Conservation (phyloP, 2,888 invertebrate species). For the Carcina quercana region DNA sequence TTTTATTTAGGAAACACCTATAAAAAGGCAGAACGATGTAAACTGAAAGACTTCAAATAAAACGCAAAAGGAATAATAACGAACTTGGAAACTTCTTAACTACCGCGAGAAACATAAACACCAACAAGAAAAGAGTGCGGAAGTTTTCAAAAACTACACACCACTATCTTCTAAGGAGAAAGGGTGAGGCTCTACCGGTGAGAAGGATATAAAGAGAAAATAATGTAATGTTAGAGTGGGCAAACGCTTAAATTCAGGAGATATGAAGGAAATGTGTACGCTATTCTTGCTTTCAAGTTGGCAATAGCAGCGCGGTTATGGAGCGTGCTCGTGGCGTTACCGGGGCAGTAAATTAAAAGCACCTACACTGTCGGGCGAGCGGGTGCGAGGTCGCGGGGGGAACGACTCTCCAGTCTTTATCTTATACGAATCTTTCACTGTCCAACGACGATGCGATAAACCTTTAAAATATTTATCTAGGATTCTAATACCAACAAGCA, state of each 20-base stretch:
- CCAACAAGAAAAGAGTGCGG: slow-evolving; percentile 1
- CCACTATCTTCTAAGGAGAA: slow-evolving; percentile 15
- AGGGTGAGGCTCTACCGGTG: slow-evolving; percentile 25
- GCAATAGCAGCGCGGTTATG: slow-evolving; percentile 68
- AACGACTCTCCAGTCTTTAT: slow-evolving; percentile 41
- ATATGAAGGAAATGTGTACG: slow-evolving; percentile 65
- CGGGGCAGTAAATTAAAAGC: slow-evolving; percentile 66
- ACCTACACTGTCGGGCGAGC: slow-evolving; percentile 42
- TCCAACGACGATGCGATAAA: slow-evolving; percentile 21
- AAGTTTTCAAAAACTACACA: slow-evolving; percentile 11
- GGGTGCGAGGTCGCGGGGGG: not conserved
- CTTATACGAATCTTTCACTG: slow-evolving; percentile 45
- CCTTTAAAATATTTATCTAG: too few relatives aligned
- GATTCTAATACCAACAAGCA: too few relatives aligned
- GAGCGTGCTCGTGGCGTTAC: slow-evolving; percentile 69
- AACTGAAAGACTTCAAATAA: too few relatives aligned
- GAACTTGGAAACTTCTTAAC: not conserved
- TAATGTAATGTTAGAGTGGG: slow-evolving; percentile 49
- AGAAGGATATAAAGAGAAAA: slow-evolving; percentile 37
- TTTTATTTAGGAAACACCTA: too few relatives aligned
- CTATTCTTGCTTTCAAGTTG: slow-evolving; percentile 69
- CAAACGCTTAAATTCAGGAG: slow-evolving; percentile 58
- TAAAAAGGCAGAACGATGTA: too few relatives aligned
- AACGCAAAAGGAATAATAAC: not conserved
- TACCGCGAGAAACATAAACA: slow-evolving; percentile 4